These are phyloP conservation scores for Eufriesea mexicana DNA, from an alignment of 1,140 invertebrate genomes.

Conservation along the genomic window DNA sequence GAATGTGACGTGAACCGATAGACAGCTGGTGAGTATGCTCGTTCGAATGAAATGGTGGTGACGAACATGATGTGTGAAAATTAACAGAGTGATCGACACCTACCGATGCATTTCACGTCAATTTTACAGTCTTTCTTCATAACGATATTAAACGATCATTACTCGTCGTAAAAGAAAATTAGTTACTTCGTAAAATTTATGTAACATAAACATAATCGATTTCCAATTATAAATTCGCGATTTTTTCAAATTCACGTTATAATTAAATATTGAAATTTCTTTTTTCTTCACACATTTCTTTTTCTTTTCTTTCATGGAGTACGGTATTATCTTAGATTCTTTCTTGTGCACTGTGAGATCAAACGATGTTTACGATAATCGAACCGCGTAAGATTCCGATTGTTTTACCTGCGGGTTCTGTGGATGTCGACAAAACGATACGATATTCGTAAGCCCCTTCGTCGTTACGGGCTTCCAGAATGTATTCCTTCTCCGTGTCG, in stretches of 20 bases:
- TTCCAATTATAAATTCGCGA: neutral
- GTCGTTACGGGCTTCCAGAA: slow-evolving; percentile 86
- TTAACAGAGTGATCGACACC: slow-evolving; percentile 38
- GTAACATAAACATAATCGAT: neutral
- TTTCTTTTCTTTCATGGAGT: neutral
- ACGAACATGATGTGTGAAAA: slow-evolving; percentile 39
- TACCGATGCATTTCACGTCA: slow-evolving; percentile 12
- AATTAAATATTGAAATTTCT: neutral
- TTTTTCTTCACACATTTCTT: neutral
- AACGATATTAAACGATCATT: neutral
- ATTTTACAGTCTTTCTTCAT: neutral
- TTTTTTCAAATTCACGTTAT: too few relatives aligned
- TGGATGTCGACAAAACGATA: slow-evolving; percentile 87
- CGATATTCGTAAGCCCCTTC: slow-evolving; percentile 85
- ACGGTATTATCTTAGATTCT: neutral
- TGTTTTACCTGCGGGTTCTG: slow-evolving; percentile 86
- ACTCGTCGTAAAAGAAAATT: neutral
- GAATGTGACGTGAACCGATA: slow-evolving; percentile 52
- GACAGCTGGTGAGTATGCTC: slow-evolving; percentile 36
- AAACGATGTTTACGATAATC: neutral
- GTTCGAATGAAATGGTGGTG: slow-evolving; percentile 41
- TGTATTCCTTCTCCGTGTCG: slow-evolving; percentile 88
- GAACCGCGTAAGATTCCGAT: neutral
- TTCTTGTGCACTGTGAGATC: slow-evolving; percentile 11
- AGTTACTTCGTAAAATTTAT: neutral